Percentiles rank a stretch among this genome's conserved stretches.
These are phyloP conservation scores for Alfaro cultratus DNA, from an alignment of 2,797 vertebrate genomes.

Conservation along the genomic window DNA sequence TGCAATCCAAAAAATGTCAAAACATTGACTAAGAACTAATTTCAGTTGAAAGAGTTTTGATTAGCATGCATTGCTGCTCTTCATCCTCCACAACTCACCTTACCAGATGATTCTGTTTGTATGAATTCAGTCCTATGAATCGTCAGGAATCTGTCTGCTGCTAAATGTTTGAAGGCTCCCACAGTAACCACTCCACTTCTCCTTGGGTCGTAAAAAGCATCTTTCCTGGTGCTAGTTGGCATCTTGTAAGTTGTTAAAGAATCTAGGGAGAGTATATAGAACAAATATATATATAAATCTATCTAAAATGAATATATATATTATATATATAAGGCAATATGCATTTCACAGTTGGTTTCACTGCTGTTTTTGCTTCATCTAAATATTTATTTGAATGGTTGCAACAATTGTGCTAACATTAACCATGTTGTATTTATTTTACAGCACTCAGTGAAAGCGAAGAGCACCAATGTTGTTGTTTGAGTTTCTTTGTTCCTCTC, in stretches of 20 bases:
- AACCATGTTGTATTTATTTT: constrained; percentile 76
- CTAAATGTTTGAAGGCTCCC: constrained; percentile 64
- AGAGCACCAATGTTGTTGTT: constrained; percentile 62
- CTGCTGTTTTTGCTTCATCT: constrained; percentile 68
- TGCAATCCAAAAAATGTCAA: background rate
- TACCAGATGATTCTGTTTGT: constrained; percentile 4
- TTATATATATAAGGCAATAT: constrained; percentile 67
- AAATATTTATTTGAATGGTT: constrained; percentile 82
- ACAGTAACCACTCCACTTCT: constrained; percentile 68
- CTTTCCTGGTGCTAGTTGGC: constrained; percentile 81
- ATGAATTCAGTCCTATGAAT: constrained; percentile 16
- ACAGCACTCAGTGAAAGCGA: constrained; percentile 55
- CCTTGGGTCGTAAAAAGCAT: constrained; percentile 73
- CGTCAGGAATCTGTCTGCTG: constrained; percentile 50
- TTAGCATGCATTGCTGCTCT: background rate
- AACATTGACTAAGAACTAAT: background rate
- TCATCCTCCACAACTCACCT: background rate
- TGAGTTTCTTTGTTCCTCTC: constrained; percentile 65
- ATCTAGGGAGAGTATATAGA: constrained; percentile 80
- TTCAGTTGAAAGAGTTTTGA: background rate
- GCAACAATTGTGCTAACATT: constrained; percentile 48
- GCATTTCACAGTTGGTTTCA: constrained; percentile 66
- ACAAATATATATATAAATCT: constrained; percentile 75
- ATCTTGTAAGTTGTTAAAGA: constrained; percentile 81
- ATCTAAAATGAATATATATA: constrained; percentile 71